phyloP scores from a whole-genome alignment of 2,113 vertebrate species.

The Rhynchomys soricoides region DNA sequence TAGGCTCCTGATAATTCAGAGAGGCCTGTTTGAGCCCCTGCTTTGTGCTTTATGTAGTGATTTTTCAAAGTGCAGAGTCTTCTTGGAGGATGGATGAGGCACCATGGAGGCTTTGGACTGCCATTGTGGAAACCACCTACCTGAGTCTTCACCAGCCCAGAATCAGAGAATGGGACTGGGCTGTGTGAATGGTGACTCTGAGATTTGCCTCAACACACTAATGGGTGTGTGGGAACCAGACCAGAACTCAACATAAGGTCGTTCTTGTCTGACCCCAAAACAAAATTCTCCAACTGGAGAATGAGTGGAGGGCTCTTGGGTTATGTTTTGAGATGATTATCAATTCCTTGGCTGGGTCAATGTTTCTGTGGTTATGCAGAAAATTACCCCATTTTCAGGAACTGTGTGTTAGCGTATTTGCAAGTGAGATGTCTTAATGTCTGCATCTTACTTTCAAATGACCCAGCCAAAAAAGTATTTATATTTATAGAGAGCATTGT shows the following conservation, averaged over 20 bases:
- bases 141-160: neutral
- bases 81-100: neutral
- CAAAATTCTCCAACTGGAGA: neutral
- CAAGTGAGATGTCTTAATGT: neutral
- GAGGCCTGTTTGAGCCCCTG: no score
- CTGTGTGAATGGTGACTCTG: neutral
- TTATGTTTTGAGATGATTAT: neutral
- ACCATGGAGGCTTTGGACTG: neutral
- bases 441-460: conserved; percentile 1
- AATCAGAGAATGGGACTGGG: neutral
- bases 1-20: neutral
- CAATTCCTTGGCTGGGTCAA: neutral
- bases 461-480: neutral
- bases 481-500: neutral
- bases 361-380: neutral
- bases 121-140: neutral
- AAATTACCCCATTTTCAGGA: neutral
- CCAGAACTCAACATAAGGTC: neutral
- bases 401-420: neutral
- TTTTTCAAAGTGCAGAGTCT: neutral
- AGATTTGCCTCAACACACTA: neutral
- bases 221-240: neutral
- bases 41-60: no score
- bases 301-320: neutral
- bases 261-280: neutral